Evolutionary conservation across 2,888 invertebrate species (phyloP).

Genomic region (Torymus tubicola): DNA sequence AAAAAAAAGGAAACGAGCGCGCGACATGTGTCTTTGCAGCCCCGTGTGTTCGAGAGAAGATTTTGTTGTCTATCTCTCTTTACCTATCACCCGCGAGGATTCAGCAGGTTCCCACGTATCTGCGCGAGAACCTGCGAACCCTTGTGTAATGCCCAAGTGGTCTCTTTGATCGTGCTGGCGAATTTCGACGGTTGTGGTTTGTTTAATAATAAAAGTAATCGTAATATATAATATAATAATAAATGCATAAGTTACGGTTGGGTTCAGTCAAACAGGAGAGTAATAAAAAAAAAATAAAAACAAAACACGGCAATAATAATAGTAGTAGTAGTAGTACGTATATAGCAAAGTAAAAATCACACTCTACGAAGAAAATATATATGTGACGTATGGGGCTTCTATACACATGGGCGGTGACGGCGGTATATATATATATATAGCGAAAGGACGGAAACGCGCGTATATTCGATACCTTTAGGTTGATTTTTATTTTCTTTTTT

Average conservation of each 20-base stretch:
- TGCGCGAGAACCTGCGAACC: slow-evolving; percentile 16
- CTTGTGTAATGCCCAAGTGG: slow-evolving; percentile 53
- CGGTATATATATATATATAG: too few species aligned
- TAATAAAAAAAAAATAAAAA: background rate
- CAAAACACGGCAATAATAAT: background rate
- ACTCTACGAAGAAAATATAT: slow-evolving; percentile 37
- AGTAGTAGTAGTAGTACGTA: too few species aligned
- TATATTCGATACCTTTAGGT: slow-evolving; percentile 5
- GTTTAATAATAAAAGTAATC: background rate
- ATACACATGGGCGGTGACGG: slow-evolving; percentile 8
- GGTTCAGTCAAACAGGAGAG: slow-evolving; percentile 27
- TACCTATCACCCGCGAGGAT: slow-evolving; percentile 22
- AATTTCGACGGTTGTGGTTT: slow-evolving; percentile 40
- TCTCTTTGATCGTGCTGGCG: slow-evolving; percentile 49
- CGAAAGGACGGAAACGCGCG: slow-evolving; percentile 37
- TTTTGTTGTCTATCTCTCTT: too few species aligned
- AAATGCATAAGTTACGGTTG: slow-evolving; percentile 41
- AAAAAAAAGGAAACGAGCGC: too few species aligned
- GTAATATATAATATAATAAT: background rate
- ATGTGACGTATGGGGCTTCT: slow-evolving; percentile 24
- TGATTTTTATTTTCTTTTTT: slow-evolving; percentile 12
- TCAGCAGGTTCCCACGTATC: slow-evolving; percentile 13
- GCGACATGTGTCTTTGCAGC: too few species aligned
- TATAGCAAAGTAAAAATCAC: slow-evolving; percentile 5
- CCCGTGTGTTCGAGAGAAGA: too few species aligned